phyloP scores from a whole-genome alignment of 2,797 vertebrate species.

The Thunnus albacares region DNA sequence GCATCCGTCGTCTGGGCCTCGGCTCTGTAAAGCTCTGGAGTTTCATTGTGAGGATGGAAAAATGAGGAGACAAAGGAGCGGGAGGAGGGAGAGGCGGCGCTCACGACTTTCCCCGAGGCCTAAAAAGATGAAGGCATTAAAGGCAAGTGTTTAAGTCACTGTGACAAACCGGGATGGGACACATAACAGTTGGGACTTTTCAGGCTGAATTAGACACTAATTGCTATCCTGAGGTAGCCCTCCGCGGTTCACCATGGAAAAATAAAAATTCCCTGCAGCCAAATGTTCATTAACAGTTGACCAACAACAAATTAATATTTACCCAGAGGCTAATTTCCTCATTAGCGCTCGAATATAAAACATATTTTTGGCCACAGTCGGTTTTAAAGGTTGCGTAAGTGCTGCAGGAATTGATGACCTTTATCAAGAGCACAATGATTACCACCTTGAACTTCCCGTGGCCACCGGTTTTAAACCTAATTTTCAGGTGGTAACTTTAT shows the following conservation, averaged over 20 bases:
- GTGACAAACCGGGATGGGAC: constrained; percentile 46
- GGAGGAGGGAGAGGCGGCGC: constrained; percentile 13
- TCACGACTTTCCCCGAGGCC: constrained; percentile 53
- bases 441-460: constrained; percentile 49
- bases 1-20: not conserved
- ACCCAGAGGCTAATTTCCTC: constrained; percentile 67
- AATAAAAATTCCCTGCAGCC: constrained; percentile 62
- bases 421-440: not conserved
- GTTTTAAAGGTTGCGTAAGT: constrained; percentile 26
- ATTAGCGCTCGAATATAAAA: constrained; percentile 54
- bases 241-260: constrained; percentile 31
- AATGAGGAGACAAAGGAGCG: constrained; percentile 30
- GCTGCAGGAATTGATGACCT: constrained; percentile 29
- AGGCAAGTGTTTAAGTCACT: constrained; percentile 18
- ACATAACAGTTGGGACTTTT: constrained; percentile 53
- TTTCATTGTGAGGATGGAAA: constrained; percentile 44
- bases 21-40: constrained; percentile 33
- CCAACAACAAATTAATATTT: constrained; percentile 75
- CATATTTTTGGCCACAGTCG: constrained; percentile 41
- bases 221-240: constrained; percentile 58
- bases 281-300: constrained; percentile 69
- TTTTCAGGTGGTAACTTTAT: constrained; percentile 28
- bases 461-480: constrained; percentile 18
- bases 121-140: constrained; percentile 23
- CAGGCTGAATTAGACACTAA: constrained; percentile 52